A percentile compares a stretch with the other conserved stretches of the same genome.
Conservation (phyloP, 2,888 invertebrate species). For the Acronicta leporina region DNA sequence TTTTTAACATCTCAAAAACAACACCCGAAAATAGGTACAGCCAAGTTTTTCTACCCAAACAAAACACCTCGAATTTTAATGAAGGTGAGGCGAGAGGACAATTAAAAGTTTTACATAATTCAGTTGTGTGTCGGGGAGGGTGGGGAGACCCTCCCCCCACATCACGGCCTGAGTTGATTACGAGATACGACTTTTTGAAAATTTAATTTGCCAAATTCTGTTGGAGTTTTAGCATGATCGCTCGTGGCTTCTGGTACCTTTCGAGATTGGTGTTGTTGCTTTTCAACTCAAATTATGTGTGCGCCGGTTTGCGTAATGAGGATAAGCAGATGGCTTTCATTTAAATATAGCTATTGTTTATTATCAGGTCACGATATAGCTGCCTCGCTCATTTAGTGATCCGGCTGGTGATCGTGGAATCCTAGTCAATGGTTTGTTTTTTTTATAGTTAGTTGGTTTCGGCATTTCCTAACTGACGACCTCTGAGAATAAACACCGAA, state of each 20-base stretch:
- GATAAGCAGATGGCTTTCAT: background rate
- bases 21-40: conserved; percentile 37
- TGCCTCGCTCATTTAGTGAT: too few relatives aligned
- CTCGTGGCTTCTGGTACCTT: conserved; percentile 53
- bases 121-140: conserved; percentile 65
- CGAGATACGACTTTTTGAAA: conserved; percentile 68
- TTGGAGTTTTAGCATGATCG: conserved; percentile 62
- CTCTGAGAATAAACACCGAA: too few relatives aligned
- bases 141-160: conserved; percentile 49
- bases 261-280: conserved; percentile 27
- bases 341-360: background rate
- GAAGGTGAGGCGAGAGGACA: conserved; percentile 74
- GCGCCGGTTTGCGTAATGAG: background rate
- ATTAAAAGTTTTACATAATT: conserved; percentile 81
- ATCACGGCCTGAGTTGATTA: conserved; percentile 67
- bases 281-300: background rate
- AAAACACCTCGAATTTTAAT: conserved; percentile 78
- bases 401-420: too few relatives aligned
- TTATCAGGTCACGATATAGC: too few relatives aligned
- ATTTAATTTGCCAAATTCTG: conserved; percentile 67
- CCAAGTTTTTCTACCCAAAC: conserved; percentile 67
- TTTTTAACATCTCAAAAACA: conserved; percentile 51
- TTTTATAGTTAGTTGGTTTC: too few relatives aligned
- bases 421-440: too few relatives aligned
- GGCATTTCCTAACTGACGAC: too few relatives aligned